A percentile compares a stretch with the other conserved stretches of the same genome.
These are phyloP conservation scores for Ornithoptera priamus DNA, from an alignment of 2,888 invertebrate species.

Conservation along the genomic window DNA sequence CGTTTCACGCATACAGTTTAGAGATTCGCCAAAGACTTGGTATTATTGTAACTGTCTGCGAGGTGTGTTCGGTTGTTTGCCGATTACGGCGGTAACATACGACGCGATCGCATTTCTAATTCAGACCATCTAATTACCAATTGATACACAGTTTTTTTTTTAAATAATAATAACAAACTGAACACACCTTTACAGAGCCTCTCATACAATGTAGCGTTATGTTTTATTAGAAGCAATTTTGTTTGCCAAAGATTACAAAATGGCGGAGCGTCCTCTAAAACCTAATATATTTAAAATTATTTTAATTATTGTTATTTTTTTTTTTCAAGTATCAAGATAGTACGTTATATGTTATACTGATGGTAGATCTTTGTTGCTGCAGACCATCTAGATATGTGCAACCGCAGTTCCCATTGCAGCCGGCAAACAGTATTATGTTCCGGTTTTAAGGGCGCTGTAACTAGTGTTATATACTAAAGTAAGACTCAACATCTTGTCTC, in stretches of 20 bases:
- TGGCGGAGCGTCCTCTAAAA: constrained; percentile 20
- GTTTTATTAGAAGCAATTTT: constrained; percentile 20
- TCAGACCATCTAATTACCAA: too few species aligned
- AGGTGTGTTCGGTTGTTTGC: constrained; percentile 34
- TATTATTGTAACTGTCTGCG: constrained; percentile 51
- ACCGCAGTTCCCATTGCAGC: too few species aligned
- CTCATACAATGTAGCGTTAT: constrained; percentile 24
- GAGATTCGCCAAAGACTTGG: constrained; percentile 74
- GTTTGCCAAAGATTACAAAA: constrained; percentile 28
- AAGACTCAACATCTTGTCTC: too few species aligned
- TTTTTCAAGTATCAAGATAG: too few species aligned
- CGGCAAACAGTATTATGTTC: too few species aligned
- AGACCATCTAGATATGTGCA: too few species aligned
- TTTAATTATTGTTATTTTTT: not conserved
- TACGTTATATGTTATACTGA: too few species aligned
- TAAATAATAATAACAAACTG: constrained; percentile 7
- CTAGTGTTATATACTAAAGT: too few species aligned
- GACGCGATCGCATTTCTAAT: not conserved
- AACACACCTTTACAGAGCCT: constrained; percentile 27
- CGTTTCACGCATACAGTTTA: constrained; percentile 73
- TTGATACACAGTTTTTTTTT: not conserved
- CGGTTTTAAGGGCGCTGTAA: too few species aligned
- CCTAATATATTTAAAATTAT: not conserved
- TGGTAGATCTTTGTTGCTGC: too few species aligned
- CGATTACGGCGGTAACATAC: constrained; percentile 12